Percentiles rank a stretch among this genome's conserved stretches.
These are phyloP conservation scores for Heteromormyrus szaboi DNA, from an alignment of 2,797 vertebrate species.

Conservation along the genomic window DNA sequence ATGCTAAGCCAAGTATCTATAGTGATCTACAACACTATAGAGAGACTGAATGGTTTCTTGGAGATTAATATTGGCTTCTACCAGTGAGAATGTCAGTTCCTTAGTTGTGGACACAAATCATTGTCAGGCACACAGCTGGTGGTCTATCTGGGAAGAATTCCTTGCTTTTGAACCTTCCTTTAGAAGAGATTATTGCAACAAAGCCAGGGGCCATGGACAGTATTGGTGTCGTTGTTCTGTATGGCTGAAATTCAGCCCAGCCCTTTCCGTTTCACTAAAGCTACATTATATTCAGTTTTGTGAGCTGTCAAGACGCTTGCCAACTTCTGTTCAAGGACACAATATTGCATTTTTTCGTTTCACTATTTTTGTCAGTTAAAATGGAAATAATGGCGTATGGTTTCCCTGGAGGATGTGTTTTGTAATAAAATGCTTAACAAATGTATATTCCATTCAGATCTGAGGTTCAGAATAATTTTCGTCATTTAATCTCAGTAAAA, in stretches of 20 bases:
- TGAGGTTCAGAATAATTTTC: not conserved
- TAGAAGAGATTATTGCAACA: slow-evolving; percentile 60
- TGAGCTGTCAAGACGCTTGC: not conserved
- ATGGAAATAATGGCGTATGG: not conserved
- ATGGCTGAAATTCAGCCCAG: not conserved
- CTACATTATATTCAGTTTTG: not conserved
- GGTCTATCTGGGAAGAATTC: slow-evolving; percentile 61
- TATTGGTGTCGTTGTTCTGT: not conserved
- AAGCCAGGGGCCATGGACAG: slow-evolving; percentile 39
- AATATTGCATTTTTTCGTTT: not conserved
- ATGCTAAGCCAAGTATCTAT: slow-evolving; percentile 3
- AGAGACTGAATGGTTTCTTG: slow-evolving; percentile 22
- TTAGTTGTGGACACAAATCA: not conserved
- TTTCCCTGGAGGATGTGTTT: not conserved
- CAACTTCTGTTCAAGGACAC: slow-evolving; percentile 14
- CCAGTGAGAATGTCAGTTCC: not conserved
- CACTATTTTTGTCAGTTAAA: not conserved
- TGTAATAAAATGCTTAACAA: not conserved
- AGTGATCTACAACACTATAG: not conserved
- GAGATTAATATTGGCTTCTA: slow-evolving; percentile 21
- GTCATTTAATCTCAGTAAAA: not conserved
- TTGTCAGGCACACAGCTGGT: slow-evolving; percentile 50
- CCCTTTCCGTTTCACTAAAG: not conserved
- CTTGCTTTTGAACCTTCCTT: slow-evolving; percentile 61
- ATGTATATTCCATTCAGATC: not conserved